Conservation (phyloP, 2,113 vertebrate genomes). For the Monopterus albus region DNA sequence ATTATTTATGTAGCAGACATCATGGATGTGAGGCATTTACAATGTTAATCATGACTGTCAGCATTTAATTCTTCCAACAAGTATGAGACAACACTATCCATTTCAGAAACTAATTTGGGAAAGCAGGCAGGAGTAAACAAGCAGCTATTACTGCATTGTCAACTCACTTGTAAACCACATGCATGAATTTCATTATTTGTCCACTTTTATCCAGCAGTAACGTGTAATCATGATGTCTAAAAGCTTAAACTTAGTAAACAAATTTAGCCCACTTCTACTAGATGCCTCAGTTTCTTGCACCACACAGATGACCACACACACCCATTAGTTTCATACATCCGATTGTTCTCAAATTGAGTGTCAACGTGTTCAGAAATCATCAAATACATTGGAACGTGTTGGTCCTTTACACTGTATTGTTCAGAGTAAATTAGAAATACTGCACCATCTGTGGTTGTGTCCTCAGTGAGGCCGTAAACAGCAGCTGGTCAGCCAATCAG, state of each 20-base stretch:
- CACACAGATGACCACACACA: no score
- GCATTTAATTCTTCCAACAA: slow-evolving; percentile 25
- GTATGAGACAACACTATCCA: slow-evolving; percentile 10
- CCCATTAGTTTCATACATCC: no score
- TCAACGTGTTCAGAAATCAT: neutral
- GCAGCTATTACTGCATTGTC: neutral
- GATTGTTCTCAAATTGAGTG: no score
- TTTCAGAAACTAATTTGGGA: neutral
- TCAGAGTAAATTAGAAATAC: neutral
- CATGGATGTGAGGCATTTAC: slow-evolving; percentile 9
- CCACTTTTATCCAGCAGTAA: neutral
- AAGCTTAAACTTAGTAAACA: neutral
- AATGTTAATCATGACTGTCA: slow-evolving; percentile 11
- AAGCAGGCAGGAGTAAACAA: slow-evolving; percentile 22
- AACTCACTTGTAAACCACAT: neutral
- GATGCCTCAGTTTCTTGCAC: no score
- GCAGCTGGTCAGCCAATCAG: slow-evolving; percentile 95
- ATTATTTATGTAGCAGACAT: slow-evolving; percentile 8
- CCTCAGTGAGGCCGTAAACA: slow-evolving; percentile 90
- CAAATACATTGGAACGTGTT: neutral
- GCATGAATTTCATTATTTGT: neutral
- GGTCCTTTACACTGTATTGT: neutral
- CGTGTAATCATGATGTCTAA: no score
- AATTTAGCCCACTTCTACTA: neutral
- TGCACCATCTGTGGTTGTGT: slow-evolving; percentile 9